Conservation (phyloP, 2,888 invertebrate species). For the Gari tellinella region DNA sequence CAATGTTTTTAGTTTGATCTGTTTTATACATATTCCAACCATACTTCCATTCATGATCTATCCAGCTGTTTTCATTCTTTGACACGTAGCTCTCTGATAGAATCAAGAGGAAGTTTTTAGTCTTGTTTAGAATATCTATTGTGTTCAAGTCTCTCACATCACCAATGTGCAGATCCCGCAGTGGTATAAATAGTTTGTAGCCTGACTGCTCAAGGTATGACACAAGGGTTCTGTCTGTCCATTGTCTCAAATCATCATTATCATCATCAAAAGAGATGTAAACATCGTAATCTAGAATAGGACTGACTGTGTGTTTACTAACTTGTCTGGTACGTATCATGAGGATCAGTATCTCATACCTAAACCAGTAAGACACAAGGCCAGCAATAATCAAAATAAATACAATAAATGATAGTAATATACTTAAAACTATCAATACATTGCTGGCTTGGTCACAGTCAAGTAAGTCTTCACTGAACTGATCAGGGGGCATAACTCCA, state of each 20-base stretch:
- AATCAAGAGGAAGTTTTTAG: constrained; percentile 35
- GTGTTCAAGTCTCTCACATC: constrained; percentile 19
- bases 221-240: constrained; percentile 28
- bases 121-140: constrained; percentile 9
- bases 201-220: constrained; percentile 9
- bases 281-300: too few relatives aligned
- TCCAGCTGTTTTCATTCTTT: constrained; percentile 15
- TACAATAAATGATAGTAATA: not conserved
- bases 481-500: constrained; percentile 1
- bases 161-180: constrained; percentile 28
- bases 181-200: constrained; percentile 28
- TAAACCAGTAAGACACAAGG: not conserved
- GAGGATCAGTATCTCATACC: constrained; percentile 32
- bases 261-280: constrained; percentile 50
- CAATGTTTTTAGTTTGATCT: too few relatives aligned
- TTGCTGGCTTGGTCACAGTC: not conserved
- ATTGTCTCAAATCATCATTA: constrained; percentile 17
- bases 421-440: not conserved
- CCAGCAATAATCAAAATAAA: constrained; percentile 9
- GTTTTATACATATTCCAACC: constrained; percentile 36
- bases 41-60: constrained; percentile 44
- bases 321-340: too few relatives aligned
- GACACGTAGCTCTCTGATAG: constrained; percentile 29
- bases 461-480: constrained; percentile 14
- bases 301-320: too few relatives aligned